Percentiles rank a stretch among this genome's conserved stretches.
Conservation (phyloP, 2,113 vertebrate species). For the Colius striatus region DNA sequence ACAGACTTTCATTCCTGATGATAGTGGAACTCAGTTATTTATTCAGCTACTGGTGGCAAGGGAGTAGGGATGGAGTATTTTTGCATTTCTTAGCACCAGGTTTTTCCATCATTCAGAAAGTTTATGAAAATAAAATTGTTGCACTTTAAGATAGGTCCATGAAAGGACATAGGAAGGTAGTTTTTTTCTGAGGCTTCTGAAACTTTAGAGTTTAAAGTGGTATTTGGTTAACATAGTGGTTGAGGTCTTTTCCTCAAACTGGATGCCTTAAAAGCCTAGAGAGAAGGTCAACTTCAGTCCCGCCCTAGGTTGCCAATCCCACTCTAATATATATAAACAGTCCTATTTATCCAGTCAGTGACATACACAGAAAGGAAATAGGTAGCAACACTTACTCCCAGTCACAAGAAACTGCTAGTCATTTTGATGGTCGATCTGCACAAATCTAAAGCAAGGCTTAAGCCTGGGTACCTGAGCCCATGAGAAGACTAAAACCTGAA, state of each 20-base stretch:
- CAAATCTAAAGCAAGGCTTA: not conserved
- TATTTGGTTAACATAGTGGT: not conserved
- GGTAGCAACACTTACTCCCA: not conserved
- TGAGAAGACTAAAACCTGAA: not conserved
- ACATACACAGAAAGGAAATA: not conserved
- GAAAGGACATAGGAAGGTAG: not conserved
- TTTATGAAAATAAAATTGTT: not conserved
- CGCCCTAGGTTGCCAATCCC: not conserved
- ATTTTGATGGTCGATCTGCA: not conserved
- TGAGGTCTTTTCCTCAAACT: rapidly evolving
- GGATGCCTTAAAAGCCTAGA: not conserved
- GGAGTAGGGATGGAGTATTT: not conserved
- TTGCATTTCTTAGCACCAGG: not conserved
- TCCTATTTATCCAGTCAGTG: not conserved
- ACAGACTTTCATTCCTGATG: not conserved
- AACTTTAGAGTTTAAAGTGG: not conserved
- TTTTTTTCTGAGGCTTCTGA: not conserved
- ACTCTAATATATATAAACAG: not conserved
- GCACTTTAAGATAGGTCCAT: not conserved
- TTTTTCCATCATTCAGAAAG: not conserved
- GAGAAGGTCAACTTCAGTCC: not conserved
- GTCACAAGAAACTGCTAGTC: not conserved
- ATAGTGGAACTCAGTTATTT: not conserved
- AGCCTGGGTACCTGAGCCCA: not conserved
- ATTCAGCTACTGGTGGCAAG: not conserved